A percentile compares a stretch with the other conserved stretches of the same genome.
Conservation (phyloP, 92 coral and sea anemone genomes). For the Parazoanthus swiftii region DNA sequence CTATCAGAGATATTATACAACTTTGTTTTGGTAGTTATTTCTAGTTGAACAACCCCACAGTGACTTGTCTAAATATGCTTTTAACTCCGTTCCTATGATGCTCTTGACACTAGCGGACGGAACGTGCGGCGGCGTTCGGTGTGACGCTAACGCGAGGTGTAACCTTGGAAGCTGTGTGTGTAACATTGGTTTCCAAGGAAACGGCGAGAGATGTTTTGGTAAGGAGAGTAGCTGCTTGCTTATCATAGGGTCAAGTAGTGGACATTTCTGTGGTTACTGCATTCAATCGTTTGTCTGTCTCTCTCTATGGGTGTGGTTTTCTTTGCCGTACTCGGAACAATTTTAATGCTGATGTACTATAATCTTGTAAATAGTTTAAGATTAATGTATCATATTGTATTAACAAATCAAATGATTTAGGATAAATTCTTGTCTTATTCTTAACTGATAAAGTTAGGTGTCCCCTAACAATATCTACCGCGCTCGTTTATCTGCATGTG, state of each 20-base stretch:
- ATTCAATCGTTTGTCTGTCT: background rate
- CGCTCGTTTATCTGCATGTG: too few species aligned
- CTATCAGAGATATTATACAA: background rate
- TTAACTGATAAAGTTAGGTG: too few species aligned
- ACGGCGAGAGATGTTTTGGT: constrained; percentile 24
- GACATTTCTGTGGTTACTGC: background rate
- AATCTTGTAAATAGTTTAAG: too few species aligned
- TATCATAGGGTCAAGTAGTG: background rate
- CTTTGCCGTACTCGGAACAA: too few species aligned
- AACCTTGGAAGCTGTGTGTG: constrained; percentile 28
- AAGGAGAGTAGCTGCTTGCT: background rate
- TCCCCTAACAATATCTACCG: too few species aligned
- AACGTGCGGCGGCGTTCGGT: constrained; percentile 18
- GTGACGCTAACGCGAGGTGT: constrained; percentile 33
- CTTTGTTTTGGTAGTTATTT: too few species aligned
- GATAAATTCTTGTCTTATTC: too few species aligned
- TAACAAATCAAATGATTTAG: too few species aligned
- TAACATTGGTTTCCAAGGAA: constrained; percentile 29
- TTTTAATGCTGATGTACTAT: too few species aligned
- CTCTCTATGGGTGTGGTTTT: too few species aligned
- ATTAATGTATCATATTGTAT: too few species aligned
- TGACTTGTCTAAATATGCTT: background rate
- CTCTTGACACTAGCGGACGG: constrained; percentile 31
- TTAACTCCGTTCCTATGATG: background rate
- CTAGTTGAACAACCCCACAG: background rate